phyloP scores from a whole-genome alignment of 2,888 invertebrate genomes.

The Papilio gigon region DNA sequence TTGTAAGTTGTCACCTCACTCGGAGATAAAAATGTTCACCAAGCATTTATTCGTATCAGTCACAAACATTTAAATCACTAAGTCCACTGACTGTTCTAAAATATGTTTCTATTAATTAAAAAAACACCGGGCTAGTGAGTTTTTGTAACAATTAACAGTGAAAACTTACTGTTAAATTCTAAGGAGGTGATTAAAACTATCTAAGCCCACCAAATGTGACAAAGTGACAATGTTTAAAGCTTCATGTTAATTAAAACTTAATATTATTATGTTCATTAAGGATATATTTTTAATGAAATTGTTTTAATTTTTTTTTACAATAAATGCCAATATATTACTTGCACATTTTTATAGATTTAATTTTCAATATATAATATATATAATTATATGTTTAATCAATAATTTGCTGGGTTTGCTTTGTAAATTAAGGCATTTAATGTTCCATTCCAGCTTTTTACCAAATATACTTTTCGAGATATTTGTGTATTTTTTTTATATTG shows the following conservation, averaged over 20 bases:
- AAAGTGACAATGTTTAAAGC: constrained; percentile 12
- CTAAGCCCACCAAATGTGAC: background rate
- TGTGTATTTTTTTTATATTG: background rate
- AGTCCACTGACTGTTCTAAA: no score
- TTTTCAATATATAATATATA: constrained; percentile 33
- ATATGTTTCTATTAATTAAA: no score
- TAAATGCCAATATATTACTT: constrained; percentile 26
- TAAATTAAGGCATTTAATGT: constrained; percentile 71
- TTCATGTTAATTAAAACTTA: constrained; percentile 7
- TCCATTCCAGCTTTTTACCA: constrained; percentile 79
- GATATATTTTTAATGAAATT: constrained; percentile 25
- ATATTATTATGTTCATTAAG: constrained; percentile 19
- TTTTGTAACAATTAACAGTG: no score
- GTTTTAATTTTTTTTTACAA: constrained; percentile 25
- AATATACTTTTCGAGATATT: constrained; percentile 58
- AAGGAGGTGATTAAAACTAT: background rate
- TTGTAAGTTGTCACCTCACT: no score
- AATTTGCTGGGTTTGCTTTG: constrained; percentile 47
- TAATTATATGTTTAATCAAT: constrained; percentile 37
- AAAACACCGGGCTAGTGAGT: no score
- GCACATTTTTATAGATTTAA: constrained; percentile 37
- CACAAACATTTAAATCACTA: no score
- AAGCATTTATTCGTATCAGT: no score
- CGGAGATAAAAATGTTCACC: no score
- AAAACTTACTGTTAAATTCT: no score